phyloP scores from a whole-genome alignment of 2,113 vertebrate species.

The Cephalopterus ornatus region DNA sequence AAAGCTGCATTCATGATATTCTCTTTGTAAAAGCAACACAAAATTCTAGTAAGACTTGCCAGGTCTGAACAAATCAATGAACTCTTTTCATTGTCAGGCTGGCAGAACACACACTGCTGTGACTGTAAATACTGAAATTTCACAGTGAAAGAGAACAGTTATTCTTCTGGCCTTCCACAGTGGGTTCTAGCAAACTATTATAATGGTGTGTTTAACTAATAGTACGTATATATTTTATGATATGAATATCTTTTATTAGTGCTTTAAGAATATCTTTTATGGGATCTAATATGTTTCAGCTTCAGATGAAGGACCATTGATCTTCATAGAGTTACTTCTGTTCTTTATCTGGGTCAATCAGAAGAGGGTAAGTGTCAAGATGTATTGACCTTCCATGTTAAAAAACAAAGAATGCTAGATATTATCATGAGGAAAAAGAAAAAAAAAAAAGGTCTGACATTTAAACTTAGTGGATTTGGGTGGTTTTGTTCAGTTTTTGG shows the following conservation, averaged over 20 bases:
- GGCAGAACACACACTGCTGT: background rate
- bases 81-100: background rate
- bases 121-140: background rate
- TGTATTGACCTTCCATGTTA: background rate
- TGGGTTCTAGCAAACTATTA: background rate
- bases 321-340: background rate
- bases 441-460: background rate
- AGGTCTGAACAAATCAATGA: background rate
- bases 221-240: background rate
- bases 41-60: background rate
- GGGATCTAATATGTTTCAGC: background rate
- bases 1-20: background rate
- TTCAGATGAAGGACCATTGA: background rate
- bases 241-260: background rate
- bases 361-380: background rate
- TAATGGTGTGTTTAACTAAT: background rate
- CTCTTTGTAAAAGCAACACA: background rate
- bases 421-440: accelerated
- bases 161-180: background rate
- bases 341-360: background rate
- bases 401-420: background rate
- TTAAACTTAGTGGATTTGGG: background rate
- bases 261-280: background rate
- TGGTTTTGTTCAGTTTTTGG: background rate
- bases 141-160: background rate